Evolutionary conservation across 2,888 invertebrate genomes (phyloP), one percentile per base, ranked within the genome.

Genomic region (Falcaria lacertinaria): DNA sequence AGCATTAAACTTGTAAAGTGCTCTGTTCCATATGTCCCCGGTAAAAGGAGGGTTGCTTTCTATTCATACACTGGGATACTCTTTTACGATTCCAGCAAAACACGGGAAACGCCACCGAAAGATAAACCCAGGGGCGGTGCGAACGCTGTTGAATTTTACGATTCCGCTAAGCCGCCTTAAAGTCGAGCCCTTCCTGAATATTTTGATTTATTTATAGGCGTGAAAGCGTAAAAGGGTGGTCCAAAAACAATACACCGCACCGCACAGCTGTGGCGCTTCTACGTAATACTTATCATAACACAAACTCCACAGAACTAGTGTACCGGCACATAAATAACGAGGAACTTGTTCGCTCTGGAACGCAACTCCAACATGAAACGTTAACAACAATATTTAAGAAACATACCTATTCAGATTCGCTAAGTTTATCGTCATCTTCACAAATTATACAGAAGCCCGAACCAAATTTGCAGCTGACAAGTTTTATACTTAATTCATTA

Each of bases 161-260:
- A 88, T 87, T 88, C 83, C 74, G 78, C 84, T 88, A 89, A 89
- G 88, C 88, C 86, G 84, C 83, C 87, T 85, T 82, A 81, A 86
- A 89, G 82, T 85, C 85, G 82, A 74, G 85, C 86, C 86, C 84
- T 87, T 85, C 81, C 86, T 86, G 87, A 86, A 89, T 88, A 88
- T 88, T 89, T 88, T 89, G 88, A 89, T 89, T 89, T 89, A 89
- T 89, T 89, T 89, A 89, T 85, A 80, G 85, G 81, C 78, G 80
- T 77, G 73, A 84, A 82, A 72, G 82, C 80, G 82, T 85, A 82
- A 86, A 87, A 82, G 86, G 86, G 81, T 85, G 80, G 80, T 77
- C 79, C 73, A 77, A 83, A 84, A 84, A 86, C 85, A 84, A 86
- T 85, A 85, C 83, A 80, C 79, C 71, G 72, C 71, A 68, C 65